Evolutionary conservation across 2,888 invertebrate genomes (phyloP), one percentile per base, ranked within the genome.

Genomic region (Oscheius myriophilus): DNA sequence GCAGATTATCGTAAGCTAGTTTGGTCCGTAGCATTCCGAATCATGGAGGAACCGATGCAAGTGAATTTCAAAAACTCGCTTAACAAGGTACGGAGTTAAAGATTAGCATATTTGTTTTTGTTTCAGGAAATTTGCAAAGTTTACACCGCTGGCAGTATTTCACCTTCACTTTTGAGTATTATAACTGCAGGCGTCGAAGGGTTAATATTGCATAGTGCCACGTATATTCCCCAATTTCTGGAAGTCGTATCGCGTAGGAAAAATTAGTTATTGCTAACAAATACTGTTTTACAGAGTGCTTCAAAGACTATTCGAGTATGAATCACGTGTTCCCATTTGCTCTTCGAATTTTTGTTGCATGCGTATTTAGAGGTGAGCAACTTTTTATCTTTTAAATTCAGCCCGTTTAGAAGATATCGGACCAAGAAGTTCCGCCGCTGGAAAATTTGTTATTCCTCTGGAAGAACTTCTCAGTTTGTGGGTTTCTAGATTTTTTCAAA

Each of bases 1-100:
- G n/a, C 25, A 16, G 46, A 33, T 9, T 64, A 69, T 18, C 26
- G 26, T 33, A 49, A 46, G n/a, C 49, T 67, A 0, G 11, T 67
- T 7, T 67, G 67, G 67, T 18, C 67, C 14, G 51, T 67, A 12
- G 58, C 71, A 41, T 62, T 65, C 51, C 67, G 70, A 2, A 23
- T 70, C 3, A 70, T 73, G 59, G 67, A 73, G 41, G 67, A 70
- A 45, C 73, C 73, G 1, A 45, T 65, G 39, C 69, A 69, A 59
- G 53, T 54, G n/a, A 64, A 64, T 21, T 69, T 69, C 49, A 62
- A 62, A 18, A 61, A 68, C 18, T 26, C 53, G n/a, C 21, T 68
- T 11, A 62, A 68, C 33, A 46, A 63, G 51, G 68, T 68, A 16
- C 9, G 11, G 14, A n/a, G n/a, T 18, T 11, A 11, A 39, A 41